Base-by-base conservation (phyloP, 2,888 invertebrate genomes). In the Ctena decussata region DNA sequence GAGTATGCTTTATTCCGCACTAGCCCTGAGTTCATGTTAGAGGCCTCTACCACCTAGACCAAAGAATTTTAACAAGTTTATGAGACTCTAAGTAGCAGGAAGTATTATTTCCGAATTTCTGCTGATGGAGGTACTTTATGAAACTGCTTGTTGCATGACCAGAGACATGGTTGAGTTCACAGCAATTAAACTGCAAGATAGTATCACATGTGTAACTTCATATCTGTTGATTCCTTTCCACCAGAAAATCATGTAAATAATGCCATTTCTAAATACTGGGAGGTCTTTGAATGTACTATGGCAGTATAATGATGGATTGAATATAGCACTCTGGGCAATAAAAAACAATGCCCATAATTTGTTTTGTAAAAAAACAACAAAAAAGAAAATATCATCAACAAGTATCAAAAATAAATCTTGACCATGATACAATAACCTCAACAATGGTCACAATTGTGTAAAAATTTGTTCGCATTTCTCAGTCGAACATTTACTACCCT, bases 331-430 rank as follows among this genome's bases (percentile, higher is more conserved):
- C 27, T 76, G 80, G 87, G 83, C 81, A 85, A 80, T 80, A 85
- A 88, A 88, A 80, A 74, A 84, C 80, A 39, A 82, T 77, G 83
- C 84, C 57, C 80, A 75, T 81, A 35, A 18, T 65, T 73, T 75
- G 65, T 84, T 84, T 82, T 65, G 76, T 80, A 73, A 80, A 83
- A 83, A 84, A 86, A 85, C 79, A 86, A 89, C 77, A 85, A 86
- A 94, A 93, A 91, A 84, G 94, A 94, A 93, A 93, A 92, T 92
- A 93, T 93, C 92, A 89, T 97, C 97, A 97, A 97, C 97, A 97
- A 96, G 97, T 97, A 97, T 97, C 97, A 97, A 97, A 97, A 97
- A 97, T 97, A 97, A 96, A 96, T 96, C 96, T 96, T 94, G 94
- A 94, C 94, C 94, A 94, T 93, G 89, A 91, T 79, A 88, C 89